These are phyloP conservation scores for Platichthys flesus DNA, from an alignment of 2,113 vertebrate species.

Conservation along the genomic window DNA sequence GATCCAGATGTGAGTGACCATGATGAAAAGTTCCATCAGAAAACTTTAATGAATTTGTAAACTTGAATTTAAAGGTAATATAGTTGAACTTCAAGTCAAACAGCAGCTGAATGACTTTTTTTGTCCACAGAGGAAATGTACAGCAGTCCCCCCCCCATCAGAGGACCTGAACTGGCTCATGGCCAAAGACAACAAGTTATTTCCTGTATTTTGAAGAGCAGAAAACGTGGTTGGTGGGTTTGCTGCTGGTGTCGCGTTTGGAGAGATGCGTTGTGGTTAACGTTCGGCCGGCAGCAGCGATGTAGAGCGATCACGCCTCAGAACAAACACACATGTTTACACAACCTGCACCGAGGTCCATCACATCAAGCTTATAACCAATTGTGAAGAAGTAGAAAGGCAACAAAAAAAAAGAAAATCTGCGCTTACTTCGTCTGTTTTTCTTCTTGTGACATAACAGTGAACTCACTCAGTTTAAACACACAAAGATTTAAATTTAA, in stretches of 20 bases:
- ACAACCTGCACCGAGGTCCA: conserved; percentile 1
- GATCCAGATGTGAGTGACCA: neutral
- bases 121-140: neutral
- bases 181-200: conserved; percentile 31
- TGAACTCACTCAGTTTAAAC: conserved; percentile 31
- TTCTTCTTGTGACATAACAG: conserved; percentile 36
- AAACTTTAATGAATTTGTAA: neutral
- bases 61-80: neutral
- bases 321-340: conserved; percentile 33
- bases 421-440: neutral
- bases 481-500: conserved; percentile 8
- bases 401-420: too few species aligned
- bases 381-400: too few species aligned
- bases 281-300: conserved; percentile 29
- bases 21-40: neutral
- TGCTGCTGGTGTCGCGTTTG: conserved; percentile 26
- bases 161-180: conserved; percentile 7
- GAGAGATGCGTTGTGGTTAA: conserved; percentile 27
- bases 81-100: neutral
- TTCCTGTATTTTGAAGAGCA: conserved; percentile 49
- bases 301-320: conserved; percentile 9
- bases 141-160: neutral
- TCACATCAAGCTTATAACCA: conserved; percentile 20
- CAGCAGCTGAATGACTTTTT: neutral
- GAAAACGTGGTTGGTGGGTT: conserved; percentile 2